These are phyloP conservation scores for Lepilemur septentrionalis DNA, from an alignment of 2,797 vertebrate species.

Conservation along the genomic window DNA sequence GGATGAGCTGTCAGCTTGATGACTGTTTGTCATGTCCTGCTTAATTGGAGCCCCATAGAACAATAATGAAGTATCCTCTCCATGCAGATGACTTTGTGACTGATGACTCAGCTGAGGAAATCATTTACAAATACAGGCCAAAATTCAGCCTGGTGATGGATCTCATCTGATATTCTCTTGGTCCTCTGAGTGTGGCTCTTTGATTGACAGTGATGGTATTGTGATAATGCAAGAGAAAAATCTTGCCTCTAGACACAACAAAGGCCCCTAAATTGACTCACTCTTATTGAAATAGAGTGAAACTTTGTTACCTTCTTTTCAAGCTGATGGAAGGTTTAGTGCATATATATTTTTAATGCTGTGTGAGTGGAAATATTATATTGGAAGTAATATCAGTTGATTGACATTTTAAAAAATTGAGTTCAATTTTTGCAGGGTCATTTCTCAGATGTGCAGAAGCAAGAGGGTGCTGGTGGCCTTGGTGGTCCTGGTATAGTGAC, in stretches of 20 bases:
- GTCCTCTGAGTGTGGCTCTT: conserved; percentile 49
- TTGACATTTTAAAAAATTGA: conserved; percentile 68
- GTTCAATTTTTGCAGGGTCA: conserved; percentile 39
- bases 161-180: conserved; percentile 62
- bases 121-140: conserved; percentile 67
- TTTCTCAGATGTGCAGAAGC: conserved; percentile 53
- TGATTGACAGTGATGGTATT: conserved; percentile 72
- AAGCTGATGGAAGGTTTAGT: conserved; percentile 62
- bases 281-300: conserved; percentile 73
- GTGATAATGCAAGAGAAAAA: conserved; percentile 74
- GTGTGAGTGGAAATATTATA: conserved; percentile 64
- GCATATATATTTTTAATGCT: conserved; percentile 76
- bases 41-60: conserved; percentile 68
- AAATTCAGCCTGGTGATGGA: conserved; percentile 60
- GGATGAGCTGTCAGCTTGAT: conserved; percentile 60
- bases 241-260: conserved; percentile 75
- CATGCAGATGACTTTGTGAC: conserved; percentile 71
- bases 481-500: not conserved
- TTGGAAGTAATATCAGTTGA: conserved; percentile 69
- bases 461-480: conserved; percentile 52
- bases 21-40: conserved; percentile 59
- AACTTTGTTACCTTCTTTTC: conserved; percentile 63
- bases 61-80: conserved; percentile 69
- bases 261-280: conserved; percentile 67
- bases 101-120: conserved; percentile 72